Base-by-base conservation (phyloP, 2,113 vertebrate species). In the Hoplias malabaricus region DNA sequence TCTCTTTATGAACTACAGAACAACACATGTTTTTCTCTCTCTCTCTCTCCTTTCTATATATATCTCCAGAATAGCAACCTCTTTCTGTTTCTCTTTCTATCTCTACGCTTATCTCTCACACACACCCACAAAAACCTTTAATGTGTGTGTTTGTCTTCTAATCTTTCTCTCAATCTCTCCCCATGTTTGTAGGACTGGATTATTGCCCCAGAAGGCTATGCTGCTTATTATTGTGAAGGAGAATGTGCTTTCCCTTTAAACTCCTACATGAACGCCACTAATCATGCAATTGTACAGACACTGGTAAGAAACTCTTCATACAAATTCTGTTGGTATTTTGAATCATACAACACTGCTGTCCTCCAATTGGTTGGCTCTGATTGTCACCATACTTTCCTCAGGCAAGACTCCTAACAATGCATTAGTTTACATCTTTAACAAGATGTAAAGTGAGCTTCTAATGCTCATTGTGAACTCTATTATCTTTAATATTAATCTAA, bases 241-340 rank as follows among this genome's bases (percentile, higher is more conserved):
- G 97, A 99, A 85, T 98, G 97, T 4, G 95, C 96, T 83, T 99
- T 99, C 85, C 97, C 97, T 0, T 83, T 99, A 80, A 99, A 99
- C 77, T 99, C 97, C 34, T 98, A 98, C 90, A 99, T 99, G 97
- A 99, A 99, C 0, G 96, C 97, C 71, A 99, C 97, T 79, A 99
- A 99, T 57, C 97, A 99, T 0, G 97, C 97, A 75, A 99, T 99
- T 66, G 97, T 99, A 48, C 97, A 99, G 90, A 99, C 97, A 66
- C 94, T 99, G 95, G 97, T 98, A 88, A 90, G 95, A n/a, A n/a
- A n/a, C n/a, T n/a, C n/a, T n/a, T n/a, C n/a, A n/a, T n/a, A n/a
- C n/a, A n/a, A n/a, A n/a, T n/a, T n/a, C n/a, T n/a, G n/a, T n/a
- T n/a, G n/a, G n/a, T n/a, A n/a, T n/a, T n/a, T n/a, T n/a, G n/a